Conservation (phyloP, 2,113 vertebrate genomes). For the Epinephelus cyanopodus region DNA sequence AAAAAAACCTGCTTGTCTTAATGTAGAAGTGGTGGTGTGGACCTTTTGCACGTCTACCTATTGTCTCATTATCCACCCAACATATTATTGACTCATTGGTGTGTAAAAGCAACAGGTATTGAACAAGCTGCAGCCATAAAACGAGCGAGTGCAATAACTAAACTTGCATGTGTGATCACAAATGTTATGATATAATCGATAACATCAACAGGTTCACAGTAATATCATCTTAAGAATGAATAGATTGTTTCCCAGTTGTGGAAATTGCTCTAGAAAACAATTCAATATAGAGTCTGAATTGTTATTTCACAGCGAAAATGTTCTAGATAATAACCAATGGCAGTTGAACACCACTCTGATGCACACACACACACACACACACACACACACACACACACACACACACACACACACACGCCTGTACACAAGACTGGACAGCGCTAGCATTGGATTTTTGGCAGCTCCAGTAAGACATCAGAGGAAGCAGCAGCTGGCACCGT, state of each 20-base stretch:
- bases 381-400: neutral
- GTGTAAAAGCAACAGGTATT: neutral
- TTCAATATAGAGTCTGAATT: slow-evolving; percentile 1
- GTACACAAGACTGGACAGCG: neutral
- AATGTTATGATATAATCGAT: neutral
- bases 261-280: neutral
- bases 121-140: slow-evolving; percentile 5
- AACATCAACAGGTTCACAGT: neutral
- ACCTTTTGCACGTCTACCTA: too few species aligned
- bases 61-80: neutral
- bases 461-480: slow-evolving; percentile 64
- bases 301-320: neutral
- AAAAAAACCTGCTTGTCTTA: too few species aligned
- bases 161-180: neutral
- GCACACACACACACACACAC: neutral
- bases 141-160: neutral
- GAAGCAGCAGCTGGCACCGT: slow-evolving; percentile 53
- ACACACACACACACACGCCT: neutral
- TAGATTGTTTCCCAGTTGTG: neutral
- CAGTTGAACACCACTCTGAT: slow-evolving; percentile 4
- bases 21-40: too few species aligned
- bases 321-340: neutral
- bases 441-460: slow-evolving; percentile 36
- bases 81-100: neutral
- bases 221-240: neutral